phyloP scores from a whole-genome alignment of 2,888 invertebrate species.

The Synergus umbraculus region DNA sequence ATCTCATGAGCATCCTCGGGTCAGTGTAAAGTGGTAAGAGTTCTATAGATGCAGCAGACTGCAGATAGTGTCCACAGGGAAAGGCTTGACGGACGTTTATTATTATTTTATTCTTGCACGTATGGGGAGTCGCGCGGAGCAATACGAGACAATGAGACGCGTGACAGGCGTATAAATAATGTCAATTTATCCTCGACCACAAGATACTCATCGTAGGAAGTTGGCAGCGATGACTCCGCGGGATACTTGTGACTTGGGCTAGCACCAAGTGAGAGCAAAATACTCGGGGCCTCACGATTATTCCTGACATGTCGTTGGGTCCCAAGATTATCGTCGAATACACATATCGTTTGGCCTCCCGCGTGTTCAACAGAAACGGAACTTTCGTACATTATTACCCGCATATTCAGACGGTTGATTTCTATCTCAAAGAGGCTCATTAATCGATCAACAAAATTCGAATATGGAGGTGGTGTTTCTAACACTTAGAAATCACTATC shows the following conservation, averaged over 20 bases:
- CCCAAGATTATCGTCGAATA: slow-evolving; percentile 51
- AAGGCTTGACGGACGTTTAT: slow-evolving; percentile 58
- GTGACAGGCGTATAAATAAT: slow-evolving; percentile 73
- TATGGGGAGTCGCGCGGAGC: slow-evolving; percentile 59
- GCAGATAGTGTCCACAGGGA: neutral
- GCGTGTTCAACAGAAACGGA: slow-evolving; percentile 43
- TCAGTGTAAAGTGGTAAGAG: slow-evolving; percentile 5
- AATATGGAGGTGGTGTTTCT: slow-evolving; percentile 42
- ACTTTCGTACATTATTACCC: slow-evolving; percentile 51
- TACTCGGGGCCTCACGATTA: neutral
- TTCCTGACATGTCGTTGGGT: slow-evolving; percentile 24
- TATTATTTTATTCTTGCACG: slow-evolving; percentile 63
- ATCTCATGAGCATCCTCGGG: neutral
- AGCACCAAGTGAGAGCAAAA: slow-evolving; percentile 22
- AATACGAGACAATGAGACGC: slow-evolving; percentile 69
- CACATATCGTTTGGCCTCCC: slow-evolving; percentile 52
- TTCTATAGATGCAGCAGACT: neutral
- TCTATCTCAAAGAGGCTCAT: slow-evolving; percentile 51
- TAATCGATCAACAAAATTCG: slow-evolving; percentile 50
- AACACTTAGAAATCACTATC: neutral
- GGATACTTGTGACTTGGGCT: slow-evolving; percentile 36
- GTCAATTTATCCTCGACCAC: slow-evolving; percentile 70
- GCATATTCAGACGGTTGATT: slow-evolving; percentile 49
- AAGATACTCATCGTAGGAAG: slow-evolving; percentile 67
- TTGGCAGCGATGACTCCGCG: slow-evolving; percentile 34